A percentile compares a stretch with the other conserved stretches of the same genome.
These are phyloP conservation scores for Mastacembelus armatus DNA, from an alignment of 2,797 vertebrate species.

Conservation along the genomic window DNA sequence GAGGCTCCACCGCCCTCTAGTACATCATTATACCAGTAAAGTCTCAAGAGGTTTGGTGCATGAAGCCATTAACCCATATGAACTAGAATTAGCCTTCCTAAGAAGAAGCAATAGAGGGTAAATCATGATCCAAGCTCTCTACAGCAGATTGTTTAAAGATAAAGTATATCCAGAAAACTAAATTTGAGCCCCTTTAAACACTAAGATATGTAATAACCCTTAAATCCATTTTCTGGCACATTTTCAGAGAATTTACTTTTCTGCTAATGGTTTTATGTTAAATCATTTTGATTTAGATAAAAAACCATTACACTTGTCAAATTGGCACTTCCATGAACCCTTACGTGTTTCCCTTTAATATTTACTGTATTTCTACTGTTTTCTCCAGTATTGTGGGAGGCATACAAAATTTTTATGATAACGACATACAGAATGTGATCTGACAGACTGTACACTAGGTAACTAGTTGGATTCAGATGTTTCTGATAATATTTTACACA, in stretches of 20 bases:
- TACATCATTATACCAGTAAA: conserved; percentile 47
- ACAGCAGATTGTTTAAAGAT: conserved; percentile 36
- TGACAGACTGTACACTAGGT: conserved; percentile 70
- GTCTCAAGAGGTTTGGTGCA: conserved; percentile 49
- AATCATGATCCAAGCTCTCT: conserved; percentile 28
- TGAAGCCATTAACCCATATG: conserved; percentile 57
- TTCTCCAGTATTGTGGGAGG: conserved; percentile 53
- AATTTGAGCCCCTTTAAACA: conserved; percentile 11
- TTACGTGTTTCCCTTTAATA: conserved; percentile 26
- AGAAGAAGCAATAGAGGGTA: conserved; percentile 34
- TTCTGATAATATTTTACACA: conserved; percentile 82
- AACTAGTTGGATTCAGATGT: conserved; percentile 69
- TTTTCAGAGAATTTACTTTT: conserved; percentile 41
- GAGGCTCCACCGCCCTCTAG: conserved; percentile 30
- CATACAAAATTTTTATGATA: conserved; percentile 68
- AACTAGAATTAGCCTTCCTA: conserved; percentile 45
- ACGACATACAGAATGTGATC: conserved; percentile 70
- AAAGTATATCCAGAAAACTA: conserved; percentile 28
- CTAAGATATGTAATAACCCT: conserved; percentile 50
- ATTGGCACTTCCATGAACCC: conserved; percentile 38
- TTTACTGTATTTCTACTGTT: conserved; percentile 33
- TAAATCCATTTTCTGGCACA: conserved; percentile 47
- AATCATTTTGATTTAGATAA: conserved; percentile 30
- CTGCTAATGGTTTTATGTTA: conserved; percentile 30
- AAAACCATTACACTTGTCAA: conserved; percentile 42